Base-by-base conservation (phyloP, 1,140 invertebrate genomes). In the Pomacea maculata region DNA sequence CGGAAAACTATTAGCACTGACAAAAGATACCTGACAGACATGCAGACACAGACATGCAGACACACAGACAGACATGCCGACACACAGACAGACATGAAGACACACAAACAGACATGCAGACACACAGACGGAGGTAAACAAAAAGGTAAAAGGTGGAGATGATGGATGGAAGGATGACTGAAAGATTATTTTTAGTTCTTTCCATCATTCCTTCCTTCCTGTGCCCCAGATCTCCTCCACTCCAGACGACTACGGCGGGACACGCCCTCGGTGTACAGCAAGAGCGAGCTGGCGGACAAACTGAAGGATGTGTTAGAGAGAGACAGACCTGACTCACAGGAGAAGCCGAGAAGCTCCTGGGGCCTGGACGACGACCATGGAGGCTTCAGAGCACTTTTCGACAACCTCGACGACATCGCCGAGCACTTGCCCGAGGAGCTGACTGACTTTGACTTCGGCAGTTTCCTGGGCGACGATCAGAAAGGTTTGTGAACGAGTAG, bases 301-400 rank as follows among this genome's bases (percentile, higher is more conserved):
- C 75, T 77, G 63, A 77, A 77, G 45, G 75, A 77, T 2, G 25
- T 77, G 12, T 11, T 77, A 45, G 63, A 77, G 61, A 77, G 64
- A 52, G 75, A 77, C 45, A 61, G 75, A 14, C 63, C 75, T 5
- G 75, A 77, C 57, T 45, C 34, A 8, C n/a, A 19, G n/a, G 75
- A 54, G 57, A 29, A 76, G 29, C 45, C 6, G 29, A 2, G 21
- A 0, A 70, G 45, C 45, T 63, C 63, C 45, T 67, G 61, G 75
- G 75, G 12, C 29, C 17, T 63, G 21, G 75, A 77, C 25, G 61
- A 45, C 21, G 75, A 76, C 25, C 9, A 29, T 7, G 57, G 57
- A 11, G 63, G 21, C 64, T 29, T 77, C 21, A 8, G 54, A 45
- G 10, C 17, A 5, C 34, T 77, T 29, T 67, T 77, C 63, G 64